Conservation (phyloP, 2,113 vertebrate species). For the Anser brachyrhynchus region DNA sequence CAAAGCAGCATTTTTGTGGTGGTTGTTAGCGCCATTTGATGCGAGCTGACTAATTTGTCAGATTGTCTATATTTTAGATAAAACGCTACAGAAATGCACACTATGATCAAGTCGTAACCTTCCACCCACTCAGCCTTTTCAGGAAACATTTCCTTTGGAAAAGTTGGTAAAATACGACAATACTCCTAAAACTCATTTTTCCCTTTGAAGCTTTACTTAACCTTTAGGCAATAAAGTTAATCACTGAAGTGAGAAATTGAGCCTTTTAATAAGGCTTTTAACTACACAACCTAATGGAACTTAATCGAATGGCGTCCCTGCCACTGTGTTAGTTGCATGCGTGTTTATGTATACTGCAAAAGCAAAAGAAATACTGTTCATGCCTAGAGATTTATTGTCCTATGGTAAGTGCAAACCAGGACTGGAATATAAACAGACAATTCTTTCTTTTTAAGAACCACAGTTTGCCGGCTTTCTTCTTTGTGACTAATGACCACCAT, state of each 20-base stretch:
- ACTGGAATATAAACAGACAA: background rate
- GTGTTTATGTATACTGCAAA: slow-evolving; percentile 26
- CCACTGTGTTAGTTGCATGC: background rate
- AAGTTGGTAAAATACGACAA: background rate
- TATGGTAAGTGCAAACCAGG: slow-evolving; percentile 11
- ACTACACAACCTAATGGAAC: slow-evolving; percentile 50
- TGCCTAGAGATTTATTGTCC: slow-evolving; percentile 22
- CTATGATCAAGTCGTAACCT: background rate
- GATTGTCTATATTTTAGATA: background rate
- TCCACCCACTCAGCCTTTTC: background rate
- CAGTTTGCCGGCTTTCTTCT: background rate
- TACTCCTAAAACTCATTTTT: slow-evolving; percentile 27
- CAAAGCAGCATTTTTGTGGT: background rate
- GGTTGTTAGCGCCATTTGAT: no score
- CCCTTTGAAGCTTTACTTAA: slow-evolving; percentile 32
- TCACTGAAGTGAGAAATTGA: slow-evolving; percentile 38
- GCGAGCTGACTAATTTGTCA: background rate
- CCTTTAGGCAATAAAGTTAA: slow-evolving; percentile 14
- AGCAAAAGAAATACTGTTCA: slow-evolving; percentile 36
- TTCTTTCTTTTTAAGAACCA: background rate
- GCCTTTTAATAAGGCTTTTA: slow-evolving; percentile 54
- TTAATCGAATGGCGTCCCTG: background rate
- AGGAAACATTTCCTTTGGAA: background rate
- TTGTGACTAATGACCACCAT: background rate
- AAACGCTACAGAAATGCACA: background rate